Evolutionary conservation across 1,140 invertebrate species (phyloP).

Genomic region (Achatina immaculata): DNA sequence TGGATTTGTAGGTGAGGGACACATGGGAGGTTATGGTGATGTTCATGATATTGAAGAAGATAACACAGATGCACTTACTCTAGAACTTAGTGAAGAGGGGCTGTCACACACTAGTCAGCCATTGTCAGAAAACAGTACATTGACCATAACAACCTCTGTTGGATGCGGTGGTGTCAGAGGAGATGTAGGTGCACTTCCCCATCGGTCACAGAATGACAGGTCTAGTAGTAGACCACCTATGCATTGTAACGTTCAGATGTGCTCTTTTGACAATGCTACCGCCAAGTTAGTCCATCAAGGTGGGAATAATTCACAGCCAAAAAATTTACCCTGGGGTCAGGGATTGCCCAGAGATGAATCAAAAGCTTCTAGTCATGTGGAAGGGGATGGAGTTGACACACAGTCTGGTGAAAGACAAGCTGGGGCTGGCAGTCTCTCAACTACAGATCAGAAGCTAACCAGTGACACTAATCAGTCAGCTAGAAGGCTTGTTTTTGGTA

Average conservation of each 20-base stretch:
- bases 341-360: not conserved
- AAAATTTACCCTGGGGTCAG: constrained; percentile 10
- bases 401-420: constrained; percentile 28
- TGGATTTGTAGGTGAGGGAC: not conserved
- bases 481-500: not conserved
- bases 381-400: constrained; percentile 17
- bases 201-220: constrained; percentile 3
- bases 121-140: not conserved
- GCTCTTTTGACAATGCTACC: not conserved
- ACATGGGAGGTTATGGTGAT: constrained; percentile 32
- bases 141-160: not conserved
- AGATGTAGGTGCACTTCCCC: not conserved
- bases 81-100: constrained; percentile 38
- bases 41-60: not conserved
- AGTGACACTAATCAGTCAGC: constrained; percentile 17
- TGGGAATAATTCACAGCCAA: not conserved
- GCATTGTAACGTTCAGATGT: not conserved
- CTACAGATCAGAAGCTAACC: not conserved
- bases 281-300: not conserved
- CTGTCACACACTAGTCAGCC: constrained; percentile 32
- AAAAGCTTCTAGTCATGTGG: not conserved
- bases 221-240: not conserved
- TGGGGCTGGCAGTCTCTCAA: not conserved
- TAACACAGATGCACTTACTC: constrained; percentile 27
- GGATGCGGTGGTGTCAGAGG: not conserved